These are phyloP conservation scores for Sarcophaga carnaria DNA, from an alignment of 2,888 invertebrate species.

Conservation along the genomic window DNA sequence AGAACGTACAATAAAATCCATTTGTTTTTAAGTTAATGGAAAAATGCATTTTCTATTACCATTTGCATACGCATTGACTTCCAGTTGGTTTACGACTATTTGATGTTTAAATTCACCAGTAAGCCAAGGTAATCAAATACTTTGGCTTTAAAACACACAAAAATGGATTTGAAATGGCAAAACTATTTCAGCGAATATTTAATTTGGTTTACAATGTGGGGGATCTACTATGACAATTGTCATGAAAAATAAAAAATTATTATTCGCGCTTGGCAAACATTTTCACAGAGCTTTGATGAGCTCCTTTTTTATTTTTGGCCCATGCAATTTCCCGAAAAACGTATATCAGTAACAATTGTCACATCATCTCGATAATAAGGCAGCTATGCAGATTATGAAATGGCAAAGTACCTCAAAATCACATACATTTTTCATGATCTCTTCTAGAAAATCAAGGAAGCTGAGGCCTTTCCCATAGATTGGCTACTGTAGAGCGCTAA, in stretches of 20 bases:
- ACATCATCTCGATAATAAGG: no score
- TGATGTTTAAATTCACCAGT: background rate
- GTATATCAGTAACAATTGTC: no score
- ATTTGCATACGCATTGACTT: constrained; percentile 20
- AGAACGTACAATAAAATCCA: constrained; percentile 13
- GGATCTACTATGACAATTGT: background rate
- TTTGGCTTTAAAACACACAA: constrained; percentile 16
- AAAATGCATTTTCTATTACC: constrained; percentile 57
- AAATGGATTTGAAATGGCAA: background rate
- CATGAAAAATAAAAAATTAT: background rate
- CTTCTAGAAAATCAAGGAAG: no score
- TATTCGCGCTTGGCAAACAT: no score
- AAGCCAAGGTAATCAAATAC: constrained; percentile 44
- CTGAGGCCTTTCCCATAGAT: no score
- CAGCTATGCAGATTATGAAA: no score
- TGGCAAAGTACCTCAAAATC: no score
- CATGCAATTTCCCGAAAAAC: no score
- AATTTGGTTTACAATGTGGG: background rate
- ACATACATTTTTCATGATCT: no score
- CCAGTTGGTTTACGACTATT: background rate
- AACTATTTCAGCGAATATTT: background rate
- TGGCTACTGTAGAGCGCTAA: no score
- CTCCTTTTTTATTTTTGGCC: no score
- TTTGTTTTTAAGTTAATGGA: constrained; percentile 57
- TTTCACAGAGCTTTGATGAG: no score